These are phyloP conservation scores for Cyrtonyx montezumae DNA, from an alignment of 2,113 vertebrate species.

Conservation along the genomic window DNA sequence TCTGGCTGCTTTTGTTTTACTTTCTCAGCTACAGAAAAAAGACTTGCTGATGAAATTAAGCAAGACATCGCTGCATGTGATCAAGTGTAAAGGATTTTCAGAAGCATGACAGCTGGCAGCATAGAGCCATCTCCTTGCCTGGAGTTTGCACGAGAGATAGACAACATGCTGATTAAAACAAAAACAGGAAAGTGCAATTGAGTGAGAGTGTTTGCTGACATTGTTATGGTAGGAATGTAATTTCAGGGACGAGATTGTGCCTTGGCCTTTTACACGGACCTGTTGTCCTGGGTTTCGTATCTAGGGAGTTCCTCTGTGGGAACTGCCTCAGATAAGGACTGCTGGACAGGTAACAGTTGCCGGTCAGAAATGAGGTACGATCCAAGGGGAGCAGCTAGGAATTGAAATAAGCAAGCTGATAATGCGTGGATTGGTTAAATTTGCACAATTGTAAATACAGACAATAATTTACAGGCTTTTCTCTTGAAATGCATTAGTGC, in stretches of 20 bases:
- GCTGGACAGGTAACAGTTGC: not conserved
- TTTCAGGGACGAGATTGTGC: not conserved
- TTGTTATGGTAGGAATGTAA: not conserved
- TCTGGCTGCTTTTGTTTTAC: not conserved
- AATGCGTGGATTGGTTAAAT: constrained; percentile 10
- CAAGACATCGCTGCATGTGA: not conserved
- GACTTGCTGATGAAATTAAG: not conserved
- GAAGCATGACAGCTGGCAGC: not conserved
- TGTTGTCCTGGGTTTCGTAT: not conserved
- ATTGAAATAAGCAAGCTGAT: constrained; percentile 18
- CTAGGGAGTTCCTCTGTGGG: not conserved
- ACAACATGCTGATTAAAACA: not conserved
- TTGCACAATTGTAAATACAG: constrained; percentile 22
- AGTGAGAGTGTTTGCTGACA: constrained; percentile 1
- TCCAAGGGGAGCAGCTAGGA: not conserved
- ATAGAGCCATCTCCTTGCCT: not conserved
- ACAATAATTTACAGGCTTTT: constrained; percentile 60
- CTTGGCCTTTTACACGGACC: not conserved
- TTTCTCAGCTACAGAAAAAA: not conserved
- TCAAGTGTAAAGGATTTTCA: not conserved
- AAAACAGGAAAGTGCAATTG: not conserved
- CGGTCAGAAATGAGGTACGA: not conserved
- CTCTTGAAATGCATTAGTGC: constrained; percentile 35
- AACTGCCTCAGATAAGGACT: not conserved
- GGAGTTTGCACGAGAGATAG: not conserved